Base-by-base conservation (phyloP, 2,797 vertebrate species). In the Bovichtus diacanthus region DNA sequence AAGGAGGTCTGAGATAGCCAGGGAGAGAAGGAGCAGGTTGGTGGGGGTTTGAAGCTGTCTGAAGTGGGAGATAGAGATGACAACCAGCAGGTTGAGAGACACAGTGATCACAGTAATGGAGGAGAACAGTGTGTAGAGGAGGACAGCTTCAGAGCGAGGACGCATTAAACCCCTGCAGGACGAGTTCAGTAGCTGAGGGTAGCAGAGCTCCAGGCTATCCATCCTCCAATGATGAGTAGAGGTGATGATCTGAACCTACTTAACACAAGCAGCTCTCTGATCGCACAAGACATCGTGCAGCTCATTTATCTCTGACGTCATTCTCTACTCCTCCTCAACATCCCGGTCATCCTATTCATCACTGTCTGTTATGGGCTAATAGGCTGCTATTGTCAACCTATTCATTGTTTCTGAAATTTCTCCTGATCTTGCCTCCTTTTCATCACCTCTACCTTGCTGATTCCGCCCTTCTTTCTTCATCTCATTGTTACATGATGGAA, bases 1-100 rank as follows among this genome's bases (percentile, higher is more conserved):
- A 0, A 96, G 91, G 70, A 96, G 94, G 80, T 96, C 95, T 0
- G 94, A 91, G 74, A 86, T 0, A 0, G 94, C 95, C 94, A 94
- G 91, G 69, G 95, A 96, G 66, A 95, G 92, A 63, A 96, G 93
- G 54, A 96, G 90, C 59, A 94, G 89, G 78, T 95, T 96, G 82
- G 93, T 93, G 0, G 92, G 93, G 9, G 90, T 95, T 67, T 95
- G 93, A 53, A 96, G 94, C 79, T 95, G 91, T 71, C 83, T 94
- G 46, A 96, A 96, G 91, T 92, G 94, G 0, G 83, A 94, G 74
- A 95, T 93, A 60, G 95, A 96, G 84, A 95, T 13, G 0, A 95
- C 92, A 34, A 96, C 89, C 47, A 93, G 81, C 61, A 95, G 86
- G 56, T 95, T 96, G 12, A 95, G 94, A 27, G 85, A 66, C 1